These are phyloP conservation scores for Cephus runcator DNA, from an alignment of 2,888 invertebrate genomes.

Conservation along the genomic window DNA sequence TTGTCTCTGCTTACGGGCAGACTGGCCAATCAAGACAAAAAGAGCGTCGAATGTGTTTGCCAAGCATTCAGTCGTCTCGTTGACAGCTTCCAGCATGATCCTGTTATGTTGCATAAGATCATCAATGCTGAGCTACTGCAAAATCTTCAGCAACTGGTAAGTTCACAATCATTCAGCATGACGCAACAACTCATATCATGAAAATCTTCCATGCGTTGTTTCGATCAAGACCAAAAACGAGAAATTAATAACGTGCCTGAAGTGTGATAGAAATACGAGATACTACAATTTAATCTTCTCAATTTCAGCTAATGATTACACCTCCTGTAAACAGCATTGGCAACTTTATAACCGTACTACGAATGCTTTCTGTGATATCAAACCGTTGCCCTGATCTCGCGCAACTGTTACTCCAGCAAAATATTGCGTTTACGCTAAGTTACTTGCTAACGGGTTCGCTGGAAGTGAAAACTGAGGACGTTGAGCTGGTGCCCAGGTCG, in stretches of 20 bases:
- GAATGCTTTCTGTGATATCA: constrained; percentile 97
- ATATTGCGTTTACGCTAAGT: constrained; percentile 94
- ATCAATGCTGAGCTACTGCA: constrained; percentile 91
- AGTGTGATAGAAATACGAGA: background rate
- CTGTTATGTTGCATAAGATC: constrained; percentile 90
- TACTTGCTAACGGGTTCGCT: constrained; percentile 93
- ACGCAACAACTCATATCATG: background rate
- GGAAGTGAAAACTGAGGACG: constrained; percentile 72
- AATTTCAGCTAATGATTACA: constrained; percentile 83
- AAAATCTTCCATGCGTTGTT: background rate
- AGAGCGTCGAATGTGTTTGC: constrained; percentile 97
- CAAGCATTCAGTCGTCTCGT: constrained; percentile 95
- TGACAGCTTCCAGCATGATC: constrained; percentile 95
- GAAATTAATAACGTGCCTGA: background rate
- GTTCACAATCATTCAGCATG: constrained; percentile 35
- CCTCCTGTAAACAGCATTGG: constrained; percentile 95
- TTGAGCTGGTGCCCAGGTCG: constrained; percentile 88
- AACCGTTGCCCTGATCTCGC: constrained; percentile 95
- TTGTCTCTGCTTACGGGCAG: constrained; percentile 84
- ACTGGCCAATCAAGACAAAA: constrained; percentile 91
- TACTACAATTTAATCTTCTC: constrained; percentile 5
- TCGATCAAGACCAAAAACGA: background rate
- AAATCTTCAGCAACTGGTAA: constrained; percentile 90
- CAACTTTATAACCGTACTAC: constrained; percentile 95
- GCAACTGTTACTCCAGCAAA: constrained; percentile 89